These are phyloP conservation scores for Aquatica leii DNA, from an alignment of 2,888 invertebrate genomes.

Conservation along the genomic window DNA sequence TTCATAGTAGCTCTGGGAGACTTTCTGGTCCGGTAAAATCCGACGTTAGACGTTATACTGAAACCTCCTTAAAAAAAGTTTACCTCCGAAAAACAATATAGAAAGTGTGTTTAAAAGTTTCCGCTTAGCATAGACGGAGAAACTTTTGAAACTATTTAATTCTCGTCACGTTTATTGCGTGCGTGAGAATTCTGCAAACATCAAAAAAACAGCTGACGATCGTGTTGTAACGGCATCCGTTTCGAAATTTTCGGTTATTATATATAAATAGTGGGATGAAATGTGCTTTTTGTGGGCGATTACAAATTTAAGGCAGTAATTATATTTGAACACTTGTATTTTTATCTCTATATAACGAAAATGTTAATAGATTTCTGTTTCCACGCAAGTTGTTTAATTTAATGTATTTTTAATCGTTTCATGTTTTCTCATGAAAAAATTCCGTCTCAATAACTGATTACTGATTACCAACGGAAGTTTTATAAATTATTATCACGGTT, in stretches of 20 bases:
- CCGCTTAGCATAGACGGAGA: not conserved
- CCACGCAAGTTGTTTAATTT: too few relatives aligned
- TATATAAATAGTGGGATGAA: not conserved
- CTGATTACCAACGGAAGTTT: too few relatives aligned
- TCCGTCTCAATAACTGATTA: too few relatives aligned
- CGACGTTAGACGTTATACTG: too few relatives aligned
- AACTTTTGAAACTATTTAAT: slow-evolving; percentile 1
- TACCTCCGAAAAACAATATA: slow-evolving; percentile 14
- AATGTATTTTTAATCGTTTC: too few relatives aligned
- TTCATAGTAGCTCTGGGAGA: slow-evolving; percentile 21
- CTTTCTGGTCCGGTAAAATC: slow-evolving; percentile 12
- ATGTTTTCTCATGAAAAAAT: too few relatives aligned
- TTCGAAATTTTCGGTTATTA: slow-evolving; percentile 15
- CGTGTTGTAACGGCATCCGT: slow-evolving; percentile 14
- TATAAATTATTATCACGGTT: too few relatives aligned
- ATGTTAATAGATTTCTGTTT: too few relatives aligned
- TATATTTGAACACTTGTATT: too few relatives aligned
- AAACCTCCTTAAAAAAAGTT: slow-evolving; percentile 17
- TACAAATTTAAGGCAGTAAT: too few relatives aligned
- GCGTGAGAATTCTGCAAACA: slow-evolving; percentile 17
- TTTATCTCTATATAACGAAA: too few relatives aligned
- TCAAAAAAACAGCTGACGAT: slow-evolving; percentile 19
- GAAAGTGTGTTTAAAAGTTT: slow-evolving; percentile 20
- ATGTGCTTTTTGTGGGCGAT: too few relatives aligned
- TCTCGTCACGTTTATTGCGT: slow-evolving; percentile 16